Percentiles rank a stretch among this genome's conserved stretches.
Evolutionary conservation across 2,113 vertebrate genomes (phyloP).

Genomic region (Felis chaus): DNA sequence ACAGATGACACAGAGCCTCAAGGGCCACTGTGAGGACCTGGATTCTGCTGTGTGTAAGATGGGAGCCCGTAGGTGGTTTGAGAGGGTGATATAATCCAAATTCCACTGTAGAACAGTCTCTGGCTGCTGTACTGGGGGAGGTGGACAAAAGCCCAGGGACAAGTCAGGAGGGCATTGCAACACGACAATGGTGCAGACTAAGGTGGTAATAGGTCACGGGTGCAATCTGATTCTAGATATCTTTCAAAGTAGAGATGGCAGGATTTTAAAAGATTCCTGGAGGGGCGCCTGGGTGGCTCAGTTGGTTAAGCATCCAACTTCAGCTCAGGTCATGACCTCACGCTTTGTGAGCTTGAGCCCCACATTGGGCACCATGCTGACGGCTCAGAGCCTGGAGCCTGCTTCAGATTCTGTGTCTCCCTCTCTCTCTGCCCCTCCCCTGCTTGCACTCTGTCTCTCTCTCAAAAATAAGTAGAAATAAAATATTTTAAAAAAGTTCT

Average conservation of each 20-base stretch:
- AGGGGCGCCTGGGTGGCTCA: background rate
- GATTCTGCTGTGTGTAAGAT: background rate
- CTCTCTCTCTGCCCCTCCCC: no score
- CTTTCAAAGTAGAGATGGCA: background rate
- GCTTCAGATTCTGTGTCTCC: no score
- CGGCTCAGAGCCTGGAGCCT: no score
- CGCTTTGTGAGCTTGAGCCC: no score
- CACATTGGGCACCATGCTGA: no score
- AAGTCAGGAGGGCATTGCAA: background rate
- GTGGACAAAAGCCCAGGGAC: background rate
- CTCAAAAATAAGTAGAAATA: no score
- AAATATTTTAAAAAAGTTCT: background rate
- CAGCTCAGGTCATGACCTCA: no score
- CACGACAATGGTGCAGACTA: background rate
- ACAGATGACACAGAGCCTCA: background rate
- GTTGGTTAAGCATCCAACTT: no score
- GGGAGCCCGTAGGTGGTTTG: background rate
- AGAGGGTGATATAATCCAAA: background rate
- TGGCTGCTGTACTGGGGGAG: background rate
- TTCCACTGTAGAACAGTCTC: background rate
- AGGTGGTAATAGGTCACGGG: background rate
- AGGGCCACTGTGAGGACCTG: background rate
- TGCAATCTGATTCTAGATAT: background rate
- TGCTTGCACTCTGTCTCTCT: no score
- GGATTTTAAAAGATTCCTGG: background rate